These are phyloP conservation scores for Eremobia ochroleuca DNA, from an alignment of 2,888 invertebrate species.

Conservation along the genomic window DNA sequence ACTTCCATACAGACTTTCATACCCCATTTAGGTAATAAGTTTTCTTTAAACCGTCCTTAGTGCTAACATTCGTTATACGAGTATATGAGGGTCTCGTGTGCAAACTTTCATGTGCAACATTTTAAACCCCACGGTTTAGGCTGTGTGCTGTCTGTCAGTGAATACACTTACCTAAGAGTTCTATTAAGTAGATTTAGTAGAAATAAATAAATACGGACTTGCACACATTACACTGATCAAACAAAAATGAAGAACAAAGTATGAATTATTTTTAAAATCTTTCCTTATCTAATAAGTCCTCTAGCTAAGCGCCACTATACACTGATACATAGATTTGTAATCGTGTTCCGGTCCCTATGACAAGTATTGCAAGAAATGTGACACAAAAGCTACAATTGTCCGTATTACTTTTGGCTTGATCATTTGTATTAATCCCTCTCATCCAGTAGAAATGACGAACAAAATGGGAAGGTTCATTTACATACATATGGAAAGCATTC, in stretches of 20 bases:
- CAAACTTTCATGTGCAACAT: not conserved
- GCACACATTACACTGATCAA: not conserved
- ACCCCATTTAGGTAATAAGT: not conserved
- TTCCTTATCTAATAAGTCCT: too few relatives aligned
- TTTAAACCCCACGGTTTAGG: not conserved
- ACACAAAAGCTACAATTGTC: not conserved
- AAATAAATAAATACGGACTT: not conserved
- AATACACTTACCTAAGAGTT: not conserved
- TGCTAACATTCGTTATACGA: not conserved
- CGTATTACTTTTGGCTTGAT: not conserved
- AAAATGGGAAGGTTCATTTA: conserved; percentile 30
- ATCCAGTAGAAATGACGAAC: not conserved
- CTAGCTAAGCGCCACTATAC: not conserved
- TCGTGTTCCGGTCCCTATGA: not conserved
- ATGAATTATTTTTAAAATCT: not conserved
- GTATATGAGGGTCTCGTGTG: not conserved
- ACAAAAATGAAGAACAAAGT: not conserved
- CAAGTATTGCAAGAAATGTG: not conserved
- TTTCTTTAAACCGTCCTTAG: not conserved
- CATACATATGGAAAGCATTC: conserved; percentile 18
- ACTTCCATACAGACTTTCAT: not conserved
- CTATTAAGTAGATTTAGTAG: not conserved
- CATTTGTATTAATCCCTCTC: conserved; percentile 3
- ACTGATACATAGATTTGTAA: not conserved
- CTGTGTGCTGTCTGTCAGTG: not conserved